Evolutionary conservation across 1,140 invertebrate genomes (phyloP).

Genomic region (Diuraphis noxia): DNA sequence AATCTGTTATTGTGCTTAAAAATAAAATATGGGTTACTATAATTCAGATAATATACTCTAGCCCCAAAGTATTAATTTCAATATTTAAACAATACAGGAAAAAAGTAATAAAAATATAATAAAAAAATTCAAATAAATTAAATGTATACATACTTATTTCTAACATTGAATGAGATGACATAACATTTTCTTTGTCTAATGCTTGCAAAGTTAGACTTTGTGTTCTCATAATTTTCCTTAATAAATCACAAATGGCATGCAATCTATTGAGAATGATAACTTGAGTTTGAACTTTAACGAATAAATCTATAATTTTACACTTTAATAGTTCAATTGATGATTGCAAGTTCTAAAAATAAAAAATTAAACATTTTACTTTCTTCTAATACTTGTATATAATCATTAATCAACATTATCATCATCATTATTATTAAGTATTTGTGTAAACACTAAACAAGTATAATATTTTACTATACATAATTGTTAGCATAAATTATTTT

Average conservation of each 20-base stretch:
- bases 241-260: slow-evolving; percentile 36
- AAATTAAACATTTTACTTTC: not conserved
- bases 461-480: too few species aligned
- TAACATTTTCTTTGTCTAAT: slow-evolving; percentile 19
- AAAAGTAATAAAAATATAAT: not conserved
- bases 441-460: too few species aligned
- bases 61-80: not conserved
- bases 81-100: not conserved
- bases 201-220: slow-evolving; percentile 27
- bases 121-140: not conserved
- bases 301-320: slow-evolving; percentile 22
- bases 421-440: too few species aligned
- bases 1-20: not conserved
- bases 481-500: too few species aligned
- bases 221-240: slow-evolving; percentile 45
- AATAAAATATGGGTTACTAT: not conserved
- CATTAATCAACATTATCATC: too few species aligned
- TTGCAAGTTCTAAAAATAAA: slow-evolving; percentile 41
- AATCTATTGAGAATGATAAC: slow-evolving; percentile 25
- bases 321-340: slow-evolving; percentile 43
- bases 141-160: slow-evolving; percentile 36
- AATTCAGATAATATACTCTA: not conserved
- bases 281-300: slow-evolving; percentile 44
- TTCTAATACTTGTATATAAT: not conserved
- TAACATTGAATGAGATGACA: not conserved